Evolutionary conservation across 2,797 vertebrate genomes (phyloP), one percentile per base, ranked within the genome.

Genomic region (Tenualosa thibaudeaui): DNA sequence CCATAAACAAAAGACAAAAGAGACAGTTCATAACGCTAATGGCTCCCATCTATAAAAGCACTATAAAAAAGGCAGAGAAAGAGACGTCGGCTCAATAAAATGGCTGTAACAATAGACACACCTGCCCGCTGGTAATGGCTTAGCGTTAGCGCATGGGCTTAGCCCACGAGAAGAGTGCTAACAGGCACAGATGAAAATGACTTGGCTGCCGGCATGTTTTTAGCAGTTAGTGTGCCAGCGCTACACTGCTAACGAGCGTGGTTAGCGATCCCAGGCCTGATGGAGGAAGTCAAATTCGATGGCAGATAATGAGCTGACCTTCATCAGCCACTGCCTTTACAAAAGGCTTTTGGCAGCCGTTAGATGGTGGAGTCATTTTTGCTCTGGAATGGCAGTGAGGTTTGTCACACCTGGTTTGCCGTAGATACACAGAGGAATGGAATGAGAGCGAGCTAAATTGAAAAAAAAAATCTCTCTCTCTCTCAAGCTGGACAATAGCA

Each of bases 1-100:
- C 86, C 90, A 91, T 93, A 92, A 93, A 94, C 91, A 91, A 90
- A 88, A 89, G 83, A 83, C 50, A 82, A 86, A 87, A 87, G 78
- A 86, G 85, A 85, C 89, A 91, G 71, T 46, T 46, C 71, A 92
- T 93, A 91, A 92, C 87, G 92, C 90, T 92, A 91, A 93, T 89
- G 88, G 88, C 85, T 40, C 88, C 83, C 13, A 86, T 89, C 90
- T 84, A 88, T 85, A 87, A 88, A 84, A 87, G 85, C 89, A 87
- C 85, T 56, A 49, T 24, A 78, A 89, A 85, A 87, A 91, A 46
- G 71, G 6, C 6, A 78, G 37, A 75, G 68, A 40, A 15, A 75
- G 68, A 46, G 71, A 78, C 17, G 37, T 9, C 5, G 40, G 40
- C 65, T 19, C 40, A 78, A 78, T 78, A 46, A 78, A 78, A 78